Percentiles rank a stretch among this genome's conserved stretches.
These are phyloP conservation scores for Idaea aversata DNA, from an alignment of 2,888 invertebrate species.

Conservation along the genomic window DNA sequence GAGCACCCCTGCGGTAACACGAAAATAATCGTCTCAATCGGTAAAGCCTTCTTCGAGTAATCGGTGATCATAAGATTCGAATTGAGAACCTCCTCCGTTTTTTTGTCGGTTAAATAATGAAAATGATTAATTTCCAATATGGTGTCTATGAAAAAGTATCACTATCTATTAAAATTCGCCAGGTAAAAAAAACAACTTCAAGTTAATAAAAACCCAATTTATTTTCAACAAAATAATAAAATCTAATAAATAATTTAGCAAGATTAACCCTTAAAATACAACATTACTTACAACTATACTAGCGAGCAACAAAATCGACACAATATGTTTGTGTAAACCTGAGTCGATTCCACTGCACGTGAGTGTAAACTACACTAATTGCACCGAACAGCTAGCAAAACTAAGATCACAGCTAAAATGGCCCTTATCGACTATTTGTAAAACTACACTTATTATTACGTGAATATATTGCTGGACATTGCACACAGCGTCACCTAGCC, in stretches of 20 bases:
- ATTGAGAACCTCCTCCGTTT: no score
- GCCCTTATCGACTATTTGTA: neutral
- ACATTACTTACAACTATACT: neutral
- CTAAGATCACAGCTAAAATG: neutral
- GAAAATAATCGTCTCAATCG: no score
- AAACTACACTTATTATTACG: neutral
- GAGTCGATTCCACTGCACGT: neutral
- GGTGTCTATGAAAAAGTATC: no score
- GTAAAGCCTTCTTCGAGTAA: no score
- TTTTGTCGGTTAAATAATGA: no score
- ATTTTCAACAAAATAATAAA: constrained; percentile 41
- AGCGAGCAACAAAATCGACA: neutral
- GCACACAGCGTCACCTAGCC: no score
- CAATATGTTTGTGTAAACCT: neutral
- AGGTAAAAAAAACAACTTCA: constrained; percentile 13
- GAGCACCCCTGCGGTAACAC: no score
- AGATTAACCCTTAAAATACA: constrained; percentile 12
- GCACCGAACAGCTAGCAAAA: neutral
- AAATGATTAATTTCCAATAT: no score
- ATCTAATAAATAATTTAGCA: constrained; percentile 44
- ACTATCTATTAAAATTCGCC: neutral
- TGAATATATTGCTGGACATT: neutral
- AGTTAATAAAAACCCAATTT: constrained; percentile 34
- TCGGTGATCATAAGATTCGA: no score
- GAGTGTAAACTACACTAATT: neutral